Evolutionary conservation across 2,888 invertebrate genomes (phyloP), one percentile per base, ranked within the genome.

Genomic region (Parnassius apollo): DNA sequence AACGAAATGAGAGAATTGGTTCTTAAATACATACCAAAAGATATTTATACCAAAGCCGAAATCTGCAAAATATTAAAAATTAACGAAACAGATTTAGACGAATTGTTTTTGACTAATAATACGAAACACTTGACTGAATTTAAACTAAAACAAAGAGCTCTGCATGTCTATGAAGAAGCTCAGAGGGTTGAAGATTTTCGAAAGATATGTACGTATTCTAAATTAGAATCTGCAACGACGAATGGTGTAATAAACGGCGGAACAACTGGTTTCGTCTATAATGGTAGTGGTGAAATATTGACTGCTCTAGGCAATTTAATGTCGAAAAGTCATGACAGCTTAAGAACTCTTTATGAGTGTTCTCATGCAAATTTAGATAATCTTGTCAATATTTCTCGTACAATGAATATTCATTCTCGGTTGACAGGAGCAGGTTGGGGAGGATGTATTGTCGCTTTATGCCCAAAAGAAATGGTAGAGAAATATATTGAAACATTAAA

Each of bases 351-450:
- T 3, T 99, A 98, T 83, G 97, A 99, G 82, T 99, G 99, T 85
- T 98, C 98, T 62, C 98, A 98, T 89, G 93, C 95, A 1, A 94
- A 96, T 75, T 92, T 99, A 69, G 98, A 99, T 83, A 89, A 92
- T 62, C 93, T 99, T 25, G 97, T 98, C 22, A 92, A 94, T 44
- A 85, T 96, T 76, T 96, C 96, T 9, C 91, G 93, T 65, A 94
- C 94, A 57, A 91, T 93, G 65, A 93, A 94, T 35, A 88, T 96
- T n/a, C 96, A 97, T 51, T 96, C 97, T n/a, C 94, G 99, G 58
- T 91, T 99, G 49, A 99, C 99, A 1, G 99, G 99, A 46, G 99
- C 99, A 44, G 98, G 98, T 92, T 99, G 99, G 99, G 99, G 99
- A 48, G 99, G 99, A 7, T 99, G 99, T 85, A 94, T 96, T 61